Evolutionary conservation across 1,140 invertebrate genomes (phyloP).

Genomic region (Lepeophtheirus salmonis): DNA sequence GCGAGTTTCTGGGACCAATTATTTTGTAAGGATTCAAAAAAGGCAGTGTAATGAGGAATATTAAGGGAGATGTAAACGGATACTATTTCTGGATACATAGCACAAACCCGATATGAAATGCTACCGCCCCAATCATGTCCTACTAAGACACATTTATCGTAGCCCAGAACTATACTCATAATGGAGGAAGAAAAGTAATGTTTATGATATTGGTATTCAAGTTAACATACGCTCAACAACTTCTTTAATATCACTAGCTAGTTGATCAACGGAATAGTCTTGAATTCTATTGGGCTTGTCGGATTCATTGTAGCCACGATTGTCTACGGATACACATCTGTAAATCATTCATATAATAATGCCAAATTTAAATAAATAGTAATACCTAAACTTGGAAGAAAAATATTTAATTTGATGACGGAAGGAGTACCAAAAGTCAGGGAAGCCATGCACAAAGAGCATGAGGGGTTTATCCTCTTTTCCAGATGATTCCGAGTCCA

Average conservation of each 20-base stretch:
- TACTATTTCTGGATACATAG: conserved; percentile 43
- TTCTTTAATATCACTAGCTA: conserved; percentile 46
- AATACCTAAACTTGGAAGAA: conserved; percentile 28
- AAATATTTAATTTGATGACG: conserved; percentile 43
- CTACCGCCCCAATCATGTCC: conserved; percentile 63
- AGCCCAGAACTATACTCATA: conserved; percentile 21
- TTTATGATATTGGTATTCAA: neutral
- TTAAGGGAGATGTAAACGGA: conserved; percentile 8
- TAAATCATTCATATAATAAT: neutral
- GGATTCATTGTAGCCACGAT: conserved; percentile 60
- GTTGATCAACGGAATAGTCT: conserved; percentile 39
- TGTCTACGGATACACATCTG: conserved; percentile 43
- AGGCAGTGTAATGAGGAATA: conserved; percentile 7
- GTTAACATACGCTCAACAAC: conserved; percentile 32
- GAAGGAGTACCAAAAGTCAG: conserved; percentile 55
- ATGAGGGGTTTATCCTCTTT: conserved; percentile 34
- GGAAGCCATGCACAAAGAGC: conserved; percentile 52
- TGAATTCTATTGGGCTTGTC: conserved; percentile 47
- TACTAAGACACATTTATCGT: conserved; percentile 38
- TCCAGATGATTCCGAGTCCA: neutral
- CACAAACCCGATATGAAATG: conserved; percentile 47
- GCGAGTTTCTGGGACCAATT: conserved; percentile 17
- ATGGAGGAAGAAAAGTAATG: neutral
- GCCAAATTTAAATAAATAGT: neutral
- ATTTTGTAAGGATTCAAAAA: neutral